Percentiles rank a stretch among this genome's conserved stretches.
Evolutionary conservation across 2,888 invertebrate genomes (phyloP).

Genomic region (Leptopilina drosophilae): DNA sequence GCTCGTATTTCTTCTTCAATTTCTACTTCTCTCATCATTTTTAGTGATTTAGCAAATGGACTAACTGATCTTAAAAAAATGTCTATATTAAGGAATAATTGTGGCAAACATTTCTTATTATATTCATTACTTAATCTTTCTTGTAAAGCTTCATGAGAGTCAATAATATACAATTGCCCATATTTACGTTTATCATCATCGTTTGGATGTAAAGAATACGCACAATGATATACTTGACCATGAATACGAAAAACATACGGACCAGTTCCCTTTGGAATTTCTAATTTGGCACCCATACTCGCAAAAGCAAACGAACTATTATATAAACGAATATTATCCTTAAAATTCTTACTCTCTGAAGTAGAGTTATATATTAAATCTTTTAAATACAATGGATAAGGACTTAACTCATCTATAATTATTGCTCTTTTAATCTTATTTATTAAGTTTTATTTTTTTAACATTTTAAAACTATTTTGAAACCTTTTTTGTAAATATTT

Average conservation of each 20-base stretch:
- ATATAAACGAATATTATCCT: too few relatives aligned
- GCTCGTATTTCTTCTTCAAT: not conserved
- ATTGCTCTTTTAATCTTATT: too few relatives aligned
- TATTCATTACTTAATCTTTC: not conserved
- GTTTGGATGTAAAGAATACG: not conserved
- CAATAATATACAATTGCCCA: not conserved
- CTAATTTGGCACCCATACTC: not conserved
- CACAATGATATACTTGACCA: constrained; percentile 14
- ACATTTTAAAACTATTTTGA: too few relatives aligned
- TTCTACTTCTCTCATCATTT: not conserved
- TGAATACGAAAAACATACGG: not conserved
- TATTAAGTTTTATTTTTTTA: too few relatives aligned
- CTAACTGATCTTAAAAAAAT: not conserved
- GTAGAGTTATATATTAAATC: not conserved
- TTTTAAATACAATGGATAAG: not conserved
- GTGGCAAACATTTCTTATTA: not conserved
- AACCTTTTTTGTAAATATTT: too few relatives aligned
- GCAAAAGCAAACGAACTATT: too few relatives aligned
- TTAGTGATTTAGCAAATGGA: not conserved
- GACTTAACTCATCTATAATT: not conserved
- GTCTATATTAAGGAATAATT: not conserved
- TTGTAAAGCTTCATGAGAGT: not conserved
- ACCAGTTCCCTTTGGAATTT: not conserved
- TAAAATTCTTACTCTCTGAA: not conserved
- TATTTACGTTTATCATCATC: not conserved